phyloP scores from a whole-genome alignment of 2,797 vertebrate species.

The Crax fasciolata region DNA sequence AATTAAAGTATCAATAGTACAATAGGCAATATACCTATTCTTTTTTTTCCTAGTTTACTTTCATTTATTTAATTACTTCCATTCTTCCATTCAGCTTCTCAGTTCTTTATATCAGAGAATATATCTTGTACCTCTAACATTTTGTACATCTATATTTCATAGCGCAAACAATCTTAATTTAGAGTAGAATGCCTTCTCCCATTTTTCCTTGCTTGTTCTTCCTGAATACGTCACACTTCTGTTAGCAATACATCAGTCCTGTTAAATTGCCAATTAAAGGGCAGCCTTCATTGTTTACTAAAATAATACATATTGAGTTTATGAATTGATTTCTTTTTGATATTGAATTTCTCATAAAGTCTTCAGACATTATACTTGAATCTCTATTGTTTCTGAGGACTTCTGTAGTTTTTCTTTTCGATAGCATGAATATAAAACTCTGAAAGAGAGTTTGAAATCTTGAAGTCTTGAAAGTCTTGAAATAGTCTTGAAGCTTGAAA shows the following conservation, averaged over 20 bases:
- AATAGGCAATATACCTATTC: not conserved
- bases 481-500: not conserved
- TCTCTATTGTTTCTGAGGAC: not conserved
- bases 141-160: not conserved
- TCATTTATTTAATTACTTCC: not conserved
- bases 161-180: not conserved
- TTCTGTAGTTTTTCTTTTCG: not conserved
- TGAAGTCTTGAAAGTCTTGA: too few relatives aligned
- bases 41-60: not conserved
- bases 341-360: not conserved
- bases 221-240: not conserved
- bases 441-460: not conserved
- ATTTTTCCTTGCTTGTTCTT: not conserved
- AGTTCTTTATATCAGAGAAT: not conserved
- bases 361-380: not conserved
- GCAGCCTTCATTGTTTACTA: not conserved
- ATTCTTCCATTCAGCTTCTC: not conserved
- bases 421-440: not conserved
- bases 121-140: not conserved
- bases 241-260: not conserved
- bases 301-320: not conserved
- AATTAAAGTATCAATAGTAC: not conserved
- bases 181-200: not conserved
- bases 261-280: not conserved
- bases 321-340: not conserved